Evolutionary conservation across 2,797 vertebrate genomes (phyloP).

Genomic region (Melanotaenia pygmaea): DNA sequence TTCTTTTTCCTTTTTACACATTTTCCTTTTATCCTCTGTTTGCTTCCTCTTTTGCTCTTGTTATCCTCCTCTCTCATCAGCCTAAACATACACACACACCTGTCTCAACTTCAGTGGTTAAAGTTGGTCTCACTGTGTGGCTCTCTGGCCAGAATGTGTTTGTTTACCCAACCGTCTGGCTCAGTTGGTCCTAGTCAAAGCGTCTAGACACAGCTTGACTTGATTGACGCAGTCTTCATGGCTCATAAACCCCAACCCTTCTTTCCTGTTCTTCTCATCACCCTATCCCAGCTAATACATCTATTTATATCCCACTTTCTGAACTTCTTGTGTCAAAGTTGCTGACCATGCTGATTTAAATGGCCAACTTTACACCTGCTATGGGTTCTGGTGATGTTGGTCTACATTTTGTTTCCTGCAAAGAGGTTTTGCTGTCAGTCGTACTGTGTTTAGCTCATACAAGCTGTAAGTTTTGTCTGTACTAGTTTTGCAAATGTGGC

Average conservation of each 20-base stretch:
- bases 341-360: constrained; percentile 1
- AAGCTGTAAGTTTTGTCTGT: constrained; percentile 31
- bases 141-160: constrained; percentile 38
- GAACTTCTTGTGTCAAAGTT: constrained; percentile 14
- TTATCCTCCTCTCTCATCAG: constrained; percentile 29
- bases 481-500: constrained; percentile 8
- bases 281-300: constrained; percentile 1
- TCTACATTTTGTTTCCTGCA: constrained; percentile 22
- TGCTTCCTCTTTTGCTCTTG: constrained; percentile 10
- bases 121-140: constrained; percentile 21
- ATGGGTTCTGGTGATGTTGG: constrained; percentile 38
- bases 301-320: constrained; percentile 6
- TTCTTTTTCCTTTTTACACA: constrained; percentile 6
- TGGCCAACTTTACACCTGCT: constrained; percentile 16
- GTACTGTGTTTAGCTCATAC: constrained; percentile 32
- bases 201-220: constrained; percentile 67
- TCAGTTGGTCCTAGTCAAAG: constrained; percentile 38
- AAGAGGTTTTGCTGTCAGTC: constrained; percentile 59
- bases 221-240: constrained; percentile 59
- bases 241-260: constrained; percentile 64
- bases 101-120: constrained; percentile 53
- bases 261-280: constrained; percentile 15
- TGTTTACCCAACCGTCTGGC: constrained; percentile 70
- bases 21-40: constrained; percentile 31
- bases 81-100: constrained; percentile 45